Evolutionary conservation across 2,113 vertebrate genomes (phyloP), one percentile per base, ranked within the genome.

Genomic region (Podiceps cristatus): DNA sequence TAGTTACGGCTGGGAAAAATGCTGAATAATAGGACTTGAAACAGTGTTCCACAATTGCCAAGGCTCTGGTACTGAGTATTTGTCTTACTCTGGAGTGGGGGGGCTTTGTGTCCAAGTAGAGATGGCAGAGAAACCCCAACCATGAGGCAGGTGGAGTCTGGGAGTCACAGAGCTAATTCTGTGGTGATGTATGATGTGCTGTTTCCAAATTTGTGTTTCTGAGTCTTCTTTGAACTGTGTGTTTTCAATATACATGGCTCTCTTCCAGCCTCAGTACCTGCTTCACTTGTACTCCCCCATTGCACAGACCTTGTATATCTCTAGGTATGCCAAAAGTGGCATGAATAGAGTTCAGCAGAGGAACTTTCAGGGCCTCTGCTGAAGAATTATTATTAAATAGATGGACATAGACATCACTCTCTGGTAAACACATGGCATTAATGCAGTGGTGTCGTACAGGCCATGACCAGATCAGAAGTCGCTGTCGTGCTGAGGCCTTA

Each of bases 341-440:
- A 28, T 16, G 17, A 44, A 18, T 20, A 7, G 1, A 50, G 7
- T 44, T 18, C 24, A 77, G 17, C 33, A 45, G 50, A 60, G 19
- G 18, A 71, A 55, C 2, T 15, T 10, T 74, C 27, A 44, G 20
- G 20, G 29, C 5, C 10, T 71, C 22, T 93, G 7, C 18, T 67
- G 69, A 90, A 52, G 4, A 64, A 35, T 28, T 45, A 14, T 37
- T 76, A 42, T 89, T 60, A 67, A 50, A 52, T 16, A 42, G 27
- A 18, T 42, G 28, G 22, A 22, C 24, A 66, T 3, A 55, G 68
- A 78, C 72, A 59, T 35, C 4, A 6, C 5, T 53, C 7, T 75
- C 7, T 2, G 2, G 18, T 56, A 58, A 69, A 45, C 4, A 20
- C 0, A 0, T 37, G 23, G 9, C 23, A 33, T 44, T 63, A 45